These are phyloP conservation scores for Puma concolor DNA, from an alignment of 2,113 vertebrate species.

Conservation along the genomic window DNA sequence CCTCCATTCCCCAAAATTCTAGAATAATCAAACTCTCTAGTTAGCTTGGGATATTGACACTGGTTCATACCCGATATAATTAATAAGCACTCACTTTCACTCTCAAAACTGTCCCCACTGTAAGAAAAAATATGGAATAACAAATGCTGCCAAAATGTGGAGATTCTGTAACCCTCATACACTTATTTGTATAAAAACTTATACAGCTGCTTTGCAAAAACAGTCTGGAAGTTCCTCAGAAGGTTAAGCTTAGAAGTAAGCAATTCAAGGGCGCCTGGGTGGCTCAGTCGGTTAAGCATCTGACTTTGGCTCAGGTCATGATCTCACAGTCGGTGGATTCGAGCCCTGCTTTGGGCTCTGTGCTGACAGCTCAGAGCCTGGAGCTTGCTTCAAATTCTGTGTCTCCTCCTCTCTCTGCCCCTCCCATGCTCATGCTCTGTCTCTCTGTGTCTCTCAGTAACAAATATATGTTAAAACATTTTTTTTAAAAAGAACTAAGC, in stretches of 20 bases:
- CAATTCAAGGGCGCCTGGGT: neutral
- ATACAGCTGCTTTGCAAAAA: neutral
- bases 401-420: too few relatives aligned
- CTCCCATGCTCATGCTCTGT: too few relatives aligned
- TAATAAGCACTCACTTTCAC: neutral
- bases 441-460: too few relatives aligned
- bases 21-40: neutral
- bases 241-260: neutral
- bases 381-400: too few relatives aligned
- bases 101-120: neutral
- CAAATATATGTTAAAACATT: too few relatives aligned
- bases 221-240: neutral
- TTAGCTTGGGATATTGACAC: neutral
- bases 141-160: neutral
- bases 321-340: too few relatives aligned
- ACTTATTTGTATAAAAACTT: neutral
- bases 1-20: neutral
- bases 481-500: neutral
- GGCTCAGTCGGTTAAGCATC: too few relatives aligned
- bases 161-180: neutral
- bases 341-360: too few relatives aligned
- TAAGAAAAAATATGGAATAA: neutral
- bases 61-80: neutral
- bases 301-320: too few relatives aligned
- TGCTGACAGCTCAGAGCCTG: too few relatives aligned